Evolutionary conservation across 2,888 invertebrate species (phyloP).

Genomic region (Hemaris fuciformis): DNA sequence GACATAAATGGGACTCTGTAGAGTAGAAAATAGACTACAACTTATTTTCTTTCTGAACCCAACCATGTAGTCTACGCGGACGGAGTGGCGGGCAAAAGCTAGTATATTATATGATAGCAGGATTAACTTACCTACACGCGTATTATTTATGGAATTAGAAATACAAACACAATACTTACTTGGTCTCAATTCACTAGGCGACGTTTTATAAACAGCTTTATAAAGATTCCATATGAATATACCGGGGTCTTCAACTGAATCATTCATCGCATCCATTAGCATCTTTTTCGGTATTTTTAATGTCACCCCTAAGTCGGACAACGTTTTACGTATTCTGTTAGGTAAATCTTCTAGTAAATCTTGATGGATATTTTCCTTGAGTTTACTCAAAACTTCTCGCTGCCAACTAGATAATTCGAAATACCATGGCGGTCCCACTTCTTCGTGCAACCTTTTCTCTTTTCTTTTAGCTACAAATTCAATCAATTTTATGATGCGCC

Average conservation of each 20-base stretch:
- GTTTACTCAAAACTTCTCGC: slow-evolving; percentile 42
- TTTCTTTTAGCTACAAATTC: slow-evolving; percentile 45
- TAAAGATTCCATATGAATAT: slow-evolving; percentile 74
- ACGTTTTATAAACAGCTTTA: slow-evolving; percentile 49
- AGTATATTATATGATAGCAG: too few relatives aligned
- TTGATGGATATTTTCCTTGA: slow-evolving; percentile 61
- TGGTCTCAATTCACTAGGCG: slow-evolving; percentile 53
- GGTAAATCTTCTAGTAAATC: slow-evolving; percentile 67
- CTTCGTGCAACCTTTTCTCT: slow-evolving; percentile 41
- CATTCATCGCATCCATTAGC: slow-evolving; percentile 57
- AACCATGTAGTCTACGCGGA: too few relatives aligned
- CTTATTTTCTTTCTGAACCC: too few relatives aligned
- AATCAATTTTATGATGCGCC: too few relatives aligned
- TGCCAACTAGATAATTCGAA: slow-evolving; percentile 59
- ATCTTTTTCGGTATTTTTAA: slow-evolving; percentile 44
- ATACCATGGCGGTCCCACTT: slow-evolving; percentile 67
- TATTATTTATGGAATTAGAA: too few relatives aligned
- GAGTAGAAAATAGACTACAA: too few relatives aligned
- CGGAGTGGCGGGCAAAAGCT: too few relatives aligned
- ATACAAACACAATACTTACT: too few relatives aligned
- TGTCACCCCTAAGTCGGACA: slow-evolving; percentile 60
- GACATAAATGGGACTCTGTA: too few relatives aligned
- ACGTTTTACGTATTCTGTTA: slow-evolving; percentile 45
- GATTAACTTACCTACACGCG: too few relatives aligned
- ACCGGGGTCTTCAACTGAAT: slow-evolving; percentile 58